Evolutionary conservation across 2,113 vertebrate genomes (phyloP), one percentile per base, ranked within the genome.

Genomic region (Tapirus terrestris): DNA sequence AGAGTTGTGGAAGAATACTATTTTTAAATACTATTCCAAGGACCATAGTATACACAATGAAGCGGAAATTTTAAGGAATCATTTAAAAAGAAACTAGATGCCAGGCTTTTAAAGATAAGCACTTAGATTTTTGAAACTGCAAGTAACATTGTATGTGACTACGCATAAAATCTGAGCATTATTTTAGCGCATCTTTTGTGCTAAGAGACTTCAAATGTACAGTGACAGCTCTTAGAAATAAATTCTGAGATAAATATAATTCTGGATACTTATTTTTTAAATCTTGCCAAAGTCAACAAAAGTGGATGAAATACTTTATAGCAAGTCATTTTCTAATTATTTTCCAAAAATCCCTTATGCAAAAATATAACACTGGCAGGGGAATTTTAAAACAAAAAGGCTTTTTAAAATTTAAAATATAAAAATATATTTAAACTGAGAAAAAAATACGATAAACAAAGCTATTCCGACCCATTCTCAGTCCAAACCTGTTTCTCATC

Each of bases 371-470:
- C 8, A n/a, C 7, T 63, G 9, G 5, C 29, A 89, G 7, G 25
- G 16, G n/a, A 58, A 79, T 80, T 63, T 85, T 36, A 86, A 97
- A 95, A 87, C 63, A 53, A 25, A 63, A 80, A 13, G 12, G 1
- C 3, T 18, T 82, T 90, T 91, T 89, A 31, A 39, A 29, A 53
- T 51, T 93, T 79, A n/a, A 88, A 88, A 84, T 96, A 51, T 29
- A 36, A 63, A 2, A 75, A 56, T 63, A 65, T 65, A 36, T 83
- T 2, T 90, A 80, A 97, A 83, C 45, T 3, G 58, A 81, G 12
- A 51, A 75, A 94, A 80, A 97, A 60, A 92, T 81, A 91, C 75
- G 45, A 92, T 92, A 92, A 95, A 85, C 39, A 85, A 88, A 97
- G 8, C 8, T 33, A 63, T 85, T 61, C 29, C 88, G 48, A 94